Evolutionary conservation across 2,888 invertebrate species (phyloP).

Genomic region (Folsomia manolachei): DNA sequence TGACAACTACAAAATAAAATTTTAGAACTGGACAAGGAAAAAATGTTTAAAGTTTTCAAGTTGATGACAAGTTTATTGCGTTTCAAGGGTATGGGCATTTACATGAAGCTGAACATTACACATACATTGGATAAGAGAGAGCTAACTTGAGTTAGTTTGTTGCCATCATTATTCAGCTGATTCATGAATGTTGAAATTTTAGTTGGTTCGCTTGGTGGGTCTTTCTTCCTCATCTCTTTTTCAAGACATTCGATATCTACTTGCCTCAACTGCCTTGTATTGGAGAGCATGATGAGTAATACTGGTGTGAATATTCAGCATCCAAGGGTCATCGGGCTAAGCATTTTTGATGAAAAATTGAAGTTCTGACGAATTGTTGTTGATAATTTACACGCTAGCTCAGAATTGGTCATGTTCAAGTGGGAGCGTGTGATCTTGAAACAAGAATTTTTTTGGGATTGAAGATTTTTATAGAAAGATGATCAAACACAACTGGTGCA

Average conservation of each 20-base stretch:
- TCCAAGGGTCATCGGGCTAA: background rate
- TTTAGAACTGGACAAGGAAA: background rate
- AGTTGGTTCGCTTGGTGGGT: no score
- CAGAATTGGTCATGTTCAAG: no score
- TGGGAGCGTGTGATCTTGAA: no score
- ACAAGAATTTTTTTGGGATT: no score
- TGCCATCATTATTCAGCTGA: background rate
- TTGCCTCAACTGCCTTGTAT: background rate
- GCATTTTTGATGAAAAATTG: background rate
- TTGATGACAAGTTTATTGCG: background rate
- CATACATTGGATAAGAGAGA: no score
- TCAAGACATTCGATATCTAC: background rate
- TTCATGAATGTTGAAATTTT: background rate
- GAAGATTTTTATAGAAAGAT: background rate
- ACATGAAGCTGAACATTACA: background rate
- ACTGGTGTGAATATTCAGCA: background rate
- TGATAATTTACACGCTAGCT: background rate
- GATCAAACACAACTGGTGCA: background rate
- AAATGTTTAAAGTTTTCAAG: background rate
- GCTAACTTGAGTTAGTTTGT: no score
- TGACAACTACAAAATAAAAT: background rate
- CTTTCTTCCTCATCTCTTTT: background rate
- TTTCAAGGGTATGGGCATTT: background rate
- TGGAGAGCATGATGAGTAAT: background rate
- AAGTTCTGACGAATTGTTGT: background rate